Evolutionary conservation across 2,113 vertebrate genomes (phyloP).

Genomic region (Xenus cinereus): DNA sequence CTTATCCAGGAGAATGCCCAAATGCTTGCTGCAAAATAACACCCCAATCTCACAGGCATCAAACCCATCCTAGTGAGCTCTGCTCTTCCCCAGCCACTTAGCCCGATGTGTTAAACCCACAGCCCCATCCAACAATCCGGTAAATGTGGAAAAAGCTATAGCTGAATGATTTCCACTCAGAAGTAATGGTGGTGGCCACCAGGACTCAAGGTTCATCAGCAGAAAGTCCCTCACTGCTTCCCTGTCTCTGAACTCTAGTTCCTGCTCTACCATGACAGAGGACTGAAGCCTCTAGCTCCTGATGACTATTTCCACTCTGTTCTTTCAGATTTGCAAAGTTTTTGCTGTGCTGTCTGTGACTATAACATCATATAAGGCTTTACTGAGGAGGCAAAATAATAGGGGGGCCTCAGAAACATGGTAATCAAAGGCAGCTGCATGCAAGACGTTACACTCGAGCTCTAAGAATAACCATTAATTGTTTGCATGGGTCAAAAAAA

Average conservation of each 20-base stretch:
- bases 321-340: constrained; percentile 32
- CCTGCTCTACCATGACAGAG: neutral
- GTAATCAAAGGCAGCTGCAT: constrained; percentile 73
- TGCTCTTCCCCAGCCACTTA: neutral
- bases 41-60: neutral
- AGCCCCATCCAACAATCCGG: neutral
- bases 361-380: constrained; percentile 41
- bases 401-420: constrained; percentile 53
- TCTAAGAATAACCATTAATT: constrained; percentile 51
- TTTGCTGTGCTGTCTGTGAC: constrained; percentile 41
- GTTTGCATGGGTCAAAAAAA: constrained; percentile 22
- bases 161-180: neutral
- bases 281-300: neutral
- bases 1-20: neutral
- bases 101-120: neutral
- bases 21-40: neutral
- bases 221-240: neutral
- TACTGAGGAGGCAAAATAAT: constrained; percentile 59
- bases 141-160: neutral
- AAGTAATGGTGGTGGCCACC: neutral
- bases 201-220: neutral
- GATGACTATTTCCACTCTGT: neutral
- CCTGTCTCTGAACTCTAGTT: neutral
- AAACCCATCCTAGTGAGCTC: neutral
- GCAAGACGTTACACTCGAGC: constrained; percentile 11